phyloP scores from a whole-genome alignment of 2,797 vertebrate species.

The Leptodactylus fallax region DNA sequence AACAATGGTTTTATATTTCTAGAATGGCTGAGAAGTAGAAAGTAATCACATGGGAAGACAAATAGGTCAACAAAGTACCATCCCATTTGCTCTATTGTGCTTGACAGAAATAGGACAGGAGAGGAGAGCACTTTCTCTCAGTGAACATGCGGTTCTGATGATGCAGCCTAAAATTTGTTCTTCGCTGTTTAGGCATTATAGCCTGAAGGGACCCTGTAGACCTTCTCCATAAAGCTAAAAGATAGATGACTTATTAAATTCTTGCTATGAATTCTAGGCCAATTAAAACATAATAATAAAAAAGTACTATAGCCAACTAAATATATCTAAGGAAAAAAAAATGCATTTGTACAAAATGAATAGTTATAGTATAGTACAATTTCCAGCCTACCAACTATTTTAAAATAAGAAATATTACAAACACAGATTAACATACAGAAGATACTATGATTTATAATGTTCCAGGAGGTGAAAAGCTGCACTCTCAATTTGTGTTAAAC shows the following conservation, averaged over 20 bases:
- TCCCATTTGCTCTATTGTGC: constrained; percentile 69
- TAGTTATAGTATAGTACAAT: neutral
- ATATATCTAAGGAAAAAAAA: constrained; percentile 12
- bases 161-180: constrained; percentile 72
- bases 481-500: neutral
- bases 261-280: constrained; percentile 62
- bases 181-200: constrained; percentile 67
- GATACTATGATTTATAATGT: neutral
- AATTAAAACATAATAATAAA: constrained; percentile 58
- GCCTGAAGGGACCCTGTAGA: constrained; percentile 71
- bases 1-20: constrained; percentile 61
- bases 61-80: constrained; percentile 68
- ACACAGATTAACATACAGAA: neutral
- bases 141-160: constrained; percentile 69
- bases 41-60: constrained; percentile 68
- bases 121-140: constrained; percentile 64
- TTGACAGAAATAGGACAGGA: constrained; percentile 78
- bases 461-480: neutral
- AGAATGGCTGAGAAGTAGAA: constrained; percentile 63
- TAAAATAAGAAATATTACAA: neutral
- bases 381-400: neutral
- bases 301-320: constrained; percentile 8
- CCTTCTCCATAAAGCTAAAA: constrained; percentile 68
- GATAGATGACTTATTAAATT: constrained; percentile 65
- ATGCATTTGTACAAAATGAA: neutral